Conservation (phyloP, 2,888 invertebrate genomes). For the Rhogogaster chlorosoma region DNA sequence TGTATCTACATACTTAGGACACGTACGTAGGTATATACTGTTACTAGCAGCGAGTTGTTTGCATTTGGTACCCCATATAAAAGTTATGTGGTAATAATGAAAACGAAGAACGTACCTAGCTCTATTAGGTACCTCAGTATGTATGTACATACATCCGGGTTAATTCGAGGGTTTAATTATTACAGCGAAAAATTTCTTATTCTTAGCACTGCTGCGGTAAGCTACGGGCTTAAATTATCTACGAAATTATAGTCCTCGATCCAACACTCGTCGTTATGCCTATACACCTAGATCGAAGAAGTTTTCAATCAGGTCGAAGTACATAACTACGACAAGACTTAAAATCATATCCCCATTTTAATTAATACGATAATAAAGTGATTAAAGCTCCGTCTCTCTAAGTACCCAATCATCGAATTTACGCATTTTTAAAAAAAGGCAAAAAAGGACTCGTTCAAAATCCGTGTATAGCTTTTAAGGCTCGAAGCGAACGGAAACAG, state of each 20-base stretch:
- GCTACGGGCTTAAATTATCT: not conserved
- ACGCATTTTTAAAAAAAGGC: not conserved
- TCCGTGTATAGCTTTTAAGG: not conserved
- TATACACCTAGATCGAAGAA: not conserved
- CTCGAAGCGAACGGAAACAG: not conserved
- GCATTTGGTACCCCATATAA: slow-evolving; percentile 10
- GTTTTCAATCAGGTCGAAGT: not conserved
- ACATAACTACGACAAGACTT: not conserved
- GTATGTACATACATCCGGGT: too few species aligned
- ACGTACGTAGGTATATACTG: not conserved
- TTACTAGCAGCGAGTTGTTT: not conserved
- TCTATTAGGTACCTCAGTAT: too few species aligned
- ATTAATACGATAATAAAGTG: not conserved
- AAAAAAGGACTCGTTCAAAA: not conserved
- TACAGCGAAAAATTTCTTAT: not conserved
- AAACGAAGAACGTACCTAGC: not conserved
- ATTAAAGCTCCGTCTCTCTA: not conserved
- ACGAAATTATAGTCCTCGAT: not conserved
- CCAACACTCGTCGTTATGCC: not conserved
- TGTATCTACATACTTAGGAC: not conserved
- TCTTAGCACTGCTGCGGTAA: not conserved
- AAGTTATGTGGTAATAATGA: slow-evolving; percentile 1
- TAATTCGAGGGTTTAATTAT: not conserved
- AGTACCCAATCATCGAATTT: not conserved
- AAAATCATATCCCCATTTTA: not conserved